Evolutionary conservation across 2,797 vertebrate genomes (phyloP).

Genomic region (Austrolebias charrua): DNA sequence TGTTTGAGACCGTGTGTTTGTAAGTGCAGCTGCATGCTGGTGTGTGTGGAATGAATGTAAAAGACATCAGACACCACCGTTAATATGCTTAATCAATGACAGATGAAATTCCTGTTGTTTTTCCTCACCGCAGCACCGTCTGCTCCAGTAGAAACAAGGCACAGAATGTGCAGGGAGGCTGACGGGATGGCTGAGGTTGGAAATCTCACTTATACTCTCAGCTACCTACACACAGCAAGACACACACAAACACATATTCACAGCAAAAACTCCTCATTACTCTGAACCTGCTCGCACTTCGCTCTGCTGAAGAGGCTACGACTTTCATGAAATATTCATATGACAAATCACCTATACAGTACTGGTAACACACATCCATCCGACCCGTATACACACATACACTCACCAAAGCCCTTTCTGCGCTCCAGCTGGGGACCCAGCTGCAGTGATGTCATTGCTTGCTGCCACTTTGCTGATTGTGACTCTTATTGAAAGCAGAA

Average conservation of each 20-base stretch:
- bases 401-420: constrained; percentile 72
- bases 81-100: constrained; percentile 81
- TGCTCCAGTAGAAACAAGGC: constrained; percentile 77
- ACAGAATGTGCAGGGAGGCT: constrained; percentile 70
- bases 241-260: constrained; percentile 21
- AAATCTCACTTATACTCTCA: constrained; percentile 70
- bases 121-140: constrained; percentile 73
- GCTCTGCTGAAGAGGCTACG: constrained; percentile 45
- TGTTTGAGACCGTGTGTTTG: constrained; percentile 51
- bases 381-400: constrained; percentile 18
- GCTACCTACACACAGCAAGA: constrained; percentile 40
- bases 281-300: constrained; percentile 51
- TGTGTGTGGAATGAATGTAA: constrained; percentile 74
- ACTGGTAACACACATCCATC: constrained; percentile 47
- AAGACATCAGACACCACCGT: constrained; percentile 80
- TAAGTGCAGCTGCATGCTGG: constrained; percentile 70
- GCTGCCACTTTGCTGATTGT: constrained; percentile 91
- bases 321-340: constrained; percentile 67
- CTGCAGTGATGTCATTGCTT: constrained; percentile 91
- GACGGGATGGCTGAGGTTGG: constrained; percentile 74
- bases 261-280: constrained; percentile 45
- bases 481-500: constrained; percentile 91
- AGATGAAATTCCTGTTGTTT: constrained; percentile 81
- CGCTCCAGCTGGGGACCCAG: constrained; percentile 84
- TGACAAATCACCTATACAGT: constrained; percentile 72